phyloP scores from a whole-genome alignment of 2,797 vertebrate species.

The Mus minutoides region DNA sequence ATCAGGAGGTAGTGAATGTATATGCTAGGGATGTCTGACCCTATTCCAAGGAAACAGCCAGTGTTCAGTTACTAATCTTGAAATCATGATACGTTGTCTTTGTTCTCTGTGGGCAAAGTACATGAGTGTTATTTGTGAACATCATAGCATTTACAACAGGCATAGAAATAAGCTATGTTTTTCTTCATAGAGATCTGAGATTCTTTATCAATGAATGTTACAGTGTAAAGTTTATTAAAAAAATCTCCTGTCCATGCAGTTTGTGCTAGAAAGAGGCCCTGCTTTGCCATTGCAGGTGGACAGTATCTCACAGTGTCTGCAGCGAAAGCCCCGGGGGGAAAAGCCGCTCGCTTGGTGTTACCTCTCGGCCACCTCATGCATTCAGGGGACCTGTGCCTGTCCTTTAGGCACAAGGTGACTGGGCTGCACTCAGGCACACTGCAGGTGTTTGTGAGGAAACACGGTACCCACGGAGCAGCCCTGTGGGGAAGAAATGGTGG shows the following conservation, averaged over 20 bases:
- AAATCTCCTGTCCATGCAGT: neutral
- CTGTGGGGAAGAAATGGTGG: slow-evolving; percentile 96
- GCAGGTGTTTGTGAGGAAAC: slow-evolving; percentile 94
- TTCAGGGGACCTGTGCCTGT: slow-evolving; percentile 93
- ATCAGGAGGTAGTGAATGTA: neutral
- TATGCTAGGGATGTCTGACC: neutral
- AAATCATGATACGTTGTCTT: neutral
- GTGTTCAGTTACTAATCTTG: neutral
- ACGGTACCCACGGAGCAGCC: slow-evolving; percentile 90
- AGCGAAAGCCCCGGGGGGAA: slow-evolving; percentile 89
- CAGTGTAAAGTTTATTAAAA: neutral
- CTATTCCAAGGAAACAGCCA: neutral
- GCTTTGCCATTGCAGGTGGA: slow-evolving; percentile 88
- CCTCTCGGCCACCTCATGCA: slow-evolving; percentile 89
- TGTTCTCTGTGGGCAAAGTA: neutral
- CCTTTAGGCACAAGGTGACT: slow-evolving; percentile 94
- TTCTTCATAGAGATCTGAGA: neutral
- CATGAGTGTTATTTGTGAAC: neutral
- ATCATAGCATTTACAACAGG: neutral
- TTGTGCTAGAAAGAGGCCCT: neutral
- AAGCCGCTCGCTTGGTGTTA: slow-evolving; percentile 92
- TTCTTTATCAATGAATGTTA: neutral
- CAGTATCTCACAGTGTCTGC: slow-evolving; percentile 93
- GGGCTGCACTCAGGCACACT: slow-evolving; percentile 93
- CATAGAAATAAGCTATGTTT: neutral